phyloP scores from a whole-genome alignment of 2,888 invertebrate genomes.

The Elysia crispata region DNA sequence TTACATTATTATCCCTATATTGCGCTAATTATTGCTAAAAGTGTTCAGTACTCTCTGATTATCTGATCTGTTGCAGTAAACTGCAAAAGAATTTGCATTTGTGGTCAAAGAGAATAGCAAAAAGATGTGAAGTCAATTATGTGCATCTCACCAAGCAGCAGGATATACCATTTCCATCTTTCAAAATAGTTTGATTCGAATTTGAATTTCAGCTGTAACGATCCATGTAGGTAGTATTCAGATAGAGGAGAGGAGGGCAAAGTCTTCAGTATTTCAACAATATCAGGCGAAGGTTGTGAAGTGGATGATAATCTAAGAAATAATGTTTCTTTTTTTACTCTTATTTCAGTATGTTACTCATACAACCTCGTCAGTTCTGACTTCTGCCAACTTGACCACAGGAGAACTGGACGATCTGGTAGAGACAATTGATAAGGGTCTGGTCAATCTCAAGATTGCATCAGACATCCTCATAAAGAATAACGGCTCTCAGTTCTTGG shows the following conservation, averaged over 20 bases:
- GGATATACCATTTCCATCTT: too few relatives aligned
- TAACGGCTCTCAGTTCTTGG: slow-evolving; percentile 22
- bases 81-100: too few relatives aligned
- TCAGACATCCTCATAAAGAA: slow-evolving; percentile 42
- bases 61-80: too few relatives aligned
- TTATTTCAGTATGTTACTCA: slow-evolving; percentile 58
- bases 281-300: not conserved
- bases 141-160: too few relatives aligned
- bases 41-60: too few relatives aligned
- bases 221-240: not conserved
- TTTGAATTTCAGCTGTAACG: too few relatives aligned
- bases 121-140: too few relatives aligned
- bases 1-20: too few relatives aligned
- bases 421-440: slow-evolving; percentile 52
- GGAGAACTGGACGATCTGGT: slow-evolving; percentile 56
- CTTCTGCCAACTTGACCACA: slow-evolving; percentile 56
- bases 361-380: slow-evolving; percentile 55
- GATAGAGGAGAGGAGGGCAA: not conserved
- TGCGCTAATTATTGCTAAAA: too few relatives aligned
- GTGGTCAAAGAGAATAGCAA: too few relatives aligned
- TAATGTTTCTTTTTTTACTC: slow-evolving; percentile 5
- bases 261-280: not conserved
- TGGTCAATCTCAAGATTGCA: slow-evolving; percentile 52
- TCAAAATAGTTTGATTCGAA: too few relatives aligned
- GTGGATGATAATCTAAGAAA: not conserved